These are phyloP conservation scores for Osmerus mordax DNA, from an alignment of 2,113 vertebrate genomes.

Conservation along the genomic window DNA sequence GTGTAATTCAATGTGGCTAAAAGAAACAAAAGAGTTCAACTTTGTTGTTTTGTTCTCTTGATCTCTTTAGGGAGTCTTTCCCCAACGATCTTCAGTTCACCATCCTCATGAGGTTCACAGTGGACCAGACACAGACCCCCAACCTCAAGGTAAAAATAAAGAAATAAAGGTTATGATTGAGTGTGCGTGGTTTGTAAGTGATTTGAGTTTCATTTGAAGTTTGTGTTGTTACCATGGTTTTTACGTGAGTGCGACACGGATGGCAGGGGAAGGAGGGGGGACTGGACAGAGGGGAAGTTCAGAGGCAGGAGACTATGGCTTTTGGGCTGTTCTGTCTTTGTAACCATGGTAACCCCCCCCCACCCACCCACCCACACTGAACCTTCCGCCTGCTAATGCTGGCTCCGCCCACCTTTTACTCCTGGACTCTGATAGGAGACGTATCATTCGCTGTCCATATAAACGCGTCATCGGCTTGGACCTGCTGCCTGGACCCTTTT, in stretches of 20 bases:
- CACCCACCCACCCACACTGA: conserved; percentile 11
- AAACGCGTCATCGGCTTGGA: conserved; percentile 21
- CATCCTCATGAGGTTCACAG: conserved; percentile 97
- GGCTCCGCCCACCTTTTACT: conserved; percentile 32
- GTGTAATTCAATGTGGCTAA: too few species aligned
- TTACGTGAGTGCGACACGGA: background rate
- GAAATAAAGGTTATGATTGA: background rate
- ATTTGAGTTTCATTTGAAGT: background rate
- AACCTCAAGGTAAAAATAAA: conserved; percentile 85
- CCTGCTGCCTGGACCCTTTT: conserved; percentile 6
- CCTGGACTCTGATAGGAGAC: conserved; percentile 51
- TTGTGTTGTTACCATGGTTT: background rate
- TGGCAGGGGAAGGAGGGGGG: background rate
- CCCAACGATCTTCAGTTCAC: conserved; percentile 96
- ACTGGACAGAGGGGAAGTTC: background rate
- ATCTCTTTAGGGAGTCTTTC: conserved; percentile 85
- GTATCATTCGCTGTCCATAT: conserved; percentile 10
- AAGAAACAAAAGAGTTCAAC: too few species aligned
- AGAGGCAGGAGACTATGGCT: background rate
- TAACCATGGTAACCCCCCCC: conserved; percentile 42
- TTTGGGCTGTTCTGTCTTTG: background rate
- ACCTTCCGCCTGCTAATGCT: conserved; percentile 30
- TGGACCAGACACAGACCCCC: conserved; percentile 97
- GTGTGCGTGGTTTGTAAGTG: background rate
- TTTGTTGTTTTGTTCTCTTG: background rate